These are phyloP conservation scores for Matsumyia berberina DNA, from an alignment of 2,888 invertebrate genomes.

Conservation along the genomic window DNA sequence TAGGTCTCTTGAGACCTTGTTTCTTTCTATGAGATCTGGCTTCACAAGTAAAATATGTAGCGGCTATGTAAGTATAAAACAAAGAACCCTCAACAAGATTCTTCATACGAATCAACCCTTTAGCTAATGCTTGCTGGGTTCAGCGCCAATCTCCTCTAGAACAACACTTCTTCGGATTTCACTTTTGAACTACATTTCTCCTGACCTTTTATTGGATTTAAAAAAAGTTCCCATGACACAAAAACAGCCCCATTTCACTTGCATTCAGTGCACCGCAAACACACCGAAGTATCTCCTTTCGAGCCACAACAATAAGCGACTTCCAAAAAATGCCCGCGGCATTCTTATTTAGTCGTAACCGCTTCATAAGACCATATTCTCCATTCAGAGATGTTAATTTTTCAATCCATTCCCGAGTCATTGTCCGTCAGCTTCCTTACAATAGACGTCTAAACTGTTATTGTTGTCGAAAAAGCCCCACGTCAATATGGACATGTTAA, in stretches of 20 bases:
- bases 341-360: conserved; percentile 19
- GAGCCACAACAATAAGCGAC: conserved; percentile 32
- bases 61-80: too few relatives aligned
- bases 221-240: conserved; percentile 30
- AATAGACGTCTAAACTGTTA: conserved; percentile 57
- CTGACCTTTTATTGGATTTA: not conserved
- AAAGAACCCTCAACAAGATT: too few relatives aligned
- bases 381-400: conserved; percentile 21
- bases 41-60: too few relatives aligned
- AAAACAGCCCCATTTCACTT: conserved; percentile 31
- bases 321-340: conserved; percentile 49
- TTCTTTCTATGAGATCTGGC: too few relatives aligned
- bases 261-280: conserved; percentile 28
- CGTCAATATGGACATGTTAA: conserved; percentile 66
- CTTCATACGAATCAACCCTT: too few relatives aligned
- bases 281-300: conserved; percentile 11
- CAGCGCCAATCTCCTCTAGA: too few relatives aligned
- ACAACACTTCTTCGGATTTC: not conserved
- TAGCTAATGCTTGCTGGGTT: too few relatives aligned
- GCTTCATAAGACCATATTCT: conserved; percentile 16
- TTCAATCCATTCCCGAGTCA: conserved; percentile 39
- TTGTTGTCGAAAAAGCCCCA: conserved; percentile 58
- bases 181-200: not conserved
- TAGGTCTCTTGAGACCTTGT: too few relatives aligned
- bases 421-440: conserved; percentile 61